Base-by-base conservation (phyloP, 2,113 vertebrate genomes). In the Crotophaga sulcirostris region DNA sequence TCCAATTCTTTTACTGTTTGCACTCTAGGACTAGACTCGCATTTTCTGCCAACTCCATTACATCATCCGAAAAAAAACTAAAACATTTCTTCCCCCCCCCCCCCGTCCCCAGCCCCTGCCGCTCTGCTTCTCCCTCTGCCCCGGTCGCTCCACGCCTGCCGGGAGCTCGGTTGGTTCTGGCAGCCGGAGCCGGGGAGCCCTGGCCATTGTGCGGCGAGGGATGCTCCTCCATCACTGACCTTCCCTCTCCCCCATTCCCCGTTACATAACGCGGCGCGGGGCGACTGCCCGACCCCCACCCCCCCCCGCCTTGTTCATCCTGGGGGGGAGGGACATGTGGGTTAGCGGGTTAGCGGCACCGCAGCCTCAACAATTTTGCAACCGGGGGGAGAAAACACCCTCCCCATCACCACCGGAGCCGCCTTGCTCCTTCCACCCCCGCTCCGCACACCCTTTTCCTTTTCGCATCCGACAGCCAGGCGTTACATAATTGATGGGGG, bases 21-120 rank as follows among this genome's bases (percentile, higher is more conserved):
- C 97, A 96, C 96, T 97, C 97, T 92, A 97, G 94, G 94, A 98
- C 96, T 83, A 96, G 95, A 96, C 95, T 96, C 72, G 93, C 74
- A 93, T 97, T 97, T 98, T 97, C 97, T 97, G 97, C 97, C 98
- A 98, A 96, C 89, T 97, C 96, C 97, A 98, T 98, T 96, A 97
- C 97, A 97, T 97, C 97, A 98, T 92, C 95, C 70, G 47, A 97
- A 97, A 11, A 49, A 94, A 97, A 97, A 93, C 94, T 90, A 97
- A 98, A 98, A 98, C 95, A 97, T 94, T 94, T 91, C 51, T 81
- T n/a, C n/a, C n/a, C n/a, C n/a, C n/a, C n/a, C n/a, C n/a, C n/a
- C 38, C 20, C 73, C 47, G 51, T n/a, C 88, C 77, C 68, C 17
- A 36, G 26, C 51, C 51, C 25, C 51, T 52, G 51, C 25, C 49